phyloP scores from a whole-genome alignment of 2,888 invertebrate genomes.

The Folsomia candida region DNA sequence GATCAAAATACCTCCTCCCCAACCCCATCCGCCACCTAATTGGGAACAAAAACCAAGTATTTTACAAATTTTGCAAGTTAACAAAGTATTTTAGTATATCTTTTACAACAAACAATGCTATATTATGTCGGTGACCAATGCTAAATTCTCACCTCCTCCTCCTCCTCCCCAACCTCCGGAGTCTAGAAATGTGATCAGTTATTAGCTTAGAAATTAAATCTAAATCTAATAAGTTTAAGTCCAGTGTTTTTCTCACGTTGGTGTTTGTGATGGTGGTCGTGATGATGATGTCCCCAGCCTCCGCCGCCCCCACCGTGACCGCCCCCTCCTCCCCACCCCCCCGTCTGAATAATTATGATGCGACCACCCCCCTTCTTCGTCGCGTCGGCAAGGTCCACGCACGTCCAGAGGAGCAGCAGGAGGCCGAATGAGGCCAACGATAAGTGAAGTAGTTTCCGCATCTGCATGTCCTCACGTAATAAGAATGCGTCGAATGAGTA shows the following conservation, averaged over 20 bases:
- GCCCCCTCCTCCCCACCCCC: slow-evolving; percentile 16
- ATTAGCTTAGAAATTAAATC: no score
- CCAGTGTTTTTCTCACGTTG: no score
- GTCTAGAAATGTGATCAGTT: no score
- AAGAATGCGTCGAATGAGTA: no score
- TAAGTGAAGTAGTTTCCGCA: slow-evolving; percentile 5
- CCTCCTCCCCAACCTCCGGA: slow-evolving; percentile 18
- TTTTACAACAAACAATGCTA: no score
- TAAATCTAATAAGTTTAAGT: no score
- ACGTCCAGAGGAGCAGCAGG: background rate
- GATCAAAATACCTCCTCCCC: slow-evolving; percentile 1
- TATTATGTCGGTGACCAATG: no score
- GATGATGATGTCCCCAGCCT: slow-evolving; percentile 8
- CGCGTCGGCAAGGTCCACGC: no score
- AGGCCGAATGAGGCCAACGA: background rate
- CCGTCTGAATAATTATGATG: slow-evolving; percentile 28
- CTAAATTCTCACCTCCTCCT: slow-evolving; percentile 9
- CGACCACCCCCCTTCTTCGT: slow-evolving; percentile 10
- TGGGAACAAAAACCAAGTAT: no score
- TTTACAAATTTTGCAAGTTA: no score
- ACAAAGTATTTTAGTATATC: no score
- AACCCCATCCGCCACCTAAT: slow-evolving; percentile 4
- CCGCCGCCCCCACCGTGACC: slow-evolving; percentile 8
- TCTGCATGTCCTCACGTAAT: background rate
- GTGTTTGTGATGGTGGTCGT: slow-evolving; percentile 14